Conservation (phyloP, 2,113 vertebrate genomes). For the Ploceus nigricollis region DNA sequence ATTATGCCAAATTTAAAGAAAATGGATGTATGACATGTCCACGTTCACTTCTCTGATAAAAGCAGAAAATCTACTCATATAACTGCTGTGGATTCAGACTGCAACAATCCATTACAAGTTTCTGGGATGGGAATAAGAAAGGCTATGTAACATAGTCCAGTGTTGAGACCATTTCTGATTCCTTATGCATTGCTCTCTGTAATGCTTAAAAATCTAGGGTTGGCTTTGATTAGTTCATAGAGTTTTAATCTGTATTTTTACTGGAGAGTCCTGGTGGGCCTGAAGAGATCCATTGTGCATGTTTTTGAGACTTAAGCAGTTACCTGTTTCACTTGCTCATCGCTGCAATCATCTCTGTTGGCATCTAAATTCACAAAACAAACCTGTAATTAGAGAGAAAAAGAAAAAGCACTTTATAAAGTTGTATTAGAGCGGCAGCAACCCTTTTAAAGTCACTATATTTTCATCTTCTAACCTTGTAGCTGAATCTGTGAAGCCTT, state of each 20-base stretch:
- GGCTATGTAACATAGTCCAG: background rate
- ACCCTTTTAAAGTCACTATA: background rate
- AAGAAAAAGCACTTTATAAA: background rate
- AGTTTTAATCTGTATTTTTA: background rate
- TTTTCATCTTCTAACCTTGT: background rate
- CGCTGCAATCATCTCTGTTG: conserved; percentile 70
- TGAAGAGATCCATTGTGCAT: background rate
- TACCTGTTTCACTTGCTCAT: conserved; percentile 80
- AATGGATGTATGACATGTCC: background rate
- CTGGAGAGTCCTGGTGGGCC: background rate
- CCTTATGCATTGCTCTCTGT: background rate
- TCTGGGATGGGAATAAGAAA: background rate
- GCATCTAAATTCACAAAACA: conserved; percentile 92
- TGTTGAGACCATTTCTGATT: background rate
- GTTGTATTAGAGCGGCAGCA: background rate
- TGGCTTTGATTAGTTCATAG: background rate
- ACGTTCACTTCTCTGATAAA: background rate
- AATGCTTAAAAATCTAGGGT: background rate
- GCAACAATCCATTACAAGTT: background rate
- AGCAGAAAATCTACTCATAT: background rate
- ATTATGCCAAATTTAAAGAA: background rate
- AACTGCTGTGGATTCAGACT: background rate
- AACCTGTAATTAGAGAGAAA: conserved; percentile 75
- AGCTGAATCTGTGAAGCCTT: background rate
- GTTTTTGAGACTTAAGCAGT: background rate